These are phyloP conservation scores for Sitophilus oryzae DNA, from an alignment of 1,140 invertebrate species.

Conservation along the genomic window DNA sequence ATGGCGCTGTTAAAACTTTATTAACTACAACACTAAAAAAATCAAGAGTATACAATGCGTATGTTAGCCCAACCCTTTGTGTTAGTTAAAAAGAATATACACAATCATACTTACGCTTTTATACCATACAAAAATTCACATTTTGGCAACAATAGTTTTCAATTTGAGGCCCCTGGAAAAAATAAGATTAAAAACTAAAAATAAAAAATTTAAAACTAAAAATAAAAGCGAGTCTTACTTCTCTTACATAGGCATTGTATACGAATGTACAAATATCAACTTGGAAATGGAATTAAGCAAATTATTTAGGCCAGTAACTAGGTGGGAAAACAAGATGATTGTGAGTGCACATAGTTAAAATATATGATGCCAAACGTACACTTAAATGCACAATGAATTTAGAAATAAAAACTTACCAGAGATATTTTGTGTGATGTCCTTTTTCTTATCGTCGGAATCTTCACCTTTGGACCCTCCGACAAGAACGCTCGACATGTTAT, in stretches of 20 bases:
- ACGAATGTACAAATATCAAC: no score
- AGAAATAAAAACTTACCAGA: slow-evolving; percentile 28
- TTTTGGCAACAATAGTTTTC: slow-evolving; percentile 18
- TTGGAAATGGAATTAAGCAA: no score
- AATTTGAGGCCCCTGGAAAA: slow-evolving; percentile 24
- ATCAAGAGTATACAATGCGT: slow-evolving; percentile 12
- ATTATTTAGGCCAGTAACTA: no score
- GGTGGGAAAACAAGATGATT: no score
- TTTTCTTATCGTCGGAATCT: slow-evolving; percentile 21
- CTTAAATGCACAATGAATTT: no score
- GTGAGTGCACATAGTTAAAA: no score
- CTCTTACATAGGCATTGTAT: slow-evolving; percentile 11
- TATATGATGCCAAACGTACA: no score
- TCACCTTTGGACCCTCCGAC: slow-evolving; percentile 25
- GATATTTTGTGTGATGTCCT: slow-evolving; percentile 28
- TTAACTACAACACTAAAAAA: no score
- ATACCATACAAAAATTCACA: slow-evolving; percentile 10
- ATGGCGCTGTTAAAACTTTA: no score
- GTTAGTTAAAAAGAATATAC: slow-evolving; percentile 7
- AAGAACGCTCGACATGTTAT: slow-evolving; percentile 32
- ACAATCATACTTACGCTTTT: slow-evolving; percentile 11
- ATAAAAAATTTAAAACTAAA: slow-evolving; percentile 1
- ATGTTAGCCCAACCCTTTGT: slow-evolving; percentile 2
- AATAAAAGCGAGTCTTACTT: neutral
- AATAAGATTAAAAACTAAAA: slow-evolving; percentile 16